Base-by-base conservation (phyloP, 2,113 vertebrate genomes). In the Limanda limanda region DNA sequence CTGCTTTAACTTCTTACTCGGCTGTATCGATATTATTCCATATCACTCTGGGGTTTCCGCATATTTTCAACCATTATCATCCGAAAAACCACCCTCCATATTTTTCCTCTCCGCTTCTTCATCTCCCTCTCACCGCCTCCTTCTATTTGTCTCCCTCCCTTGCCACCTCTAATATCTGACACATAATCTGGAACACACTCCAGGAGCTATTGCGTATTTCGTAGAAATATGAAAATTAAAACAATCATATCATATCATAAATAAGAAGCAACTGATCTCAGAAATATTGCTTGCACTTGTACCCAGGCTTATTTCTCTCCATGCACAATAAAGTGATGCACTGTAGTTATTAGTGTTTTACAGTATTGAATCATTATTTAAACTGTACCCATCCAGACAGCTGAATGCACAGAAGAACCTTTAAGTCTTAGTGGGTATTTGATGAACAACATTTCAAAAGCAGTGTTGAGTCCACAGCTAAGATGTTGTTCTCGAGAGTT, bases 91-190 rank as follows among this genome's bases (percentile, higher is more conserved):
- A 42, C 37, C 45, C 6, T 54, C 51, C 51, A 60, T 74, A 63
- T 60, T 60, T 76, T 27, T 47, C 48, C 60, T 31, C 24, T 54
- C 40, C 42, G 62, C 56, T 71, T 64, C 76, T 81, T 81, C 68
- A 85, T 88, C 59, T 48, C 4, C 13, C 27, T 59, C 48, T 47
- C 14, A 17, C 52, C 2, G 55, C 56, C 55, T 82, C 68, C 74
- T 64, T 83, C 74, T 66, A 61, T 90, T 80, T 76, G 55, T 62
- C 48, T 48, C 58, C 20, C 25, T 84, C 71, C 61, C 20, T 61
- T 72, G 68, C 74, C 74, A 76, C 70, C 65, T 85, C 60, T 78
- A 70, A 79, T 78, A 83, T 86, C 79, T 85, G 63, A 62, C 83
- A 81, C 83, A 69, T 71, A 79, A 72, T 86, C 82, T 87, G 88